Evolutionary conservation across 92 coral and sea anemone genomes (phyloP), one percentile per base, ranked within the genome.

Genomic region (Diadumene lineata): DNA sequence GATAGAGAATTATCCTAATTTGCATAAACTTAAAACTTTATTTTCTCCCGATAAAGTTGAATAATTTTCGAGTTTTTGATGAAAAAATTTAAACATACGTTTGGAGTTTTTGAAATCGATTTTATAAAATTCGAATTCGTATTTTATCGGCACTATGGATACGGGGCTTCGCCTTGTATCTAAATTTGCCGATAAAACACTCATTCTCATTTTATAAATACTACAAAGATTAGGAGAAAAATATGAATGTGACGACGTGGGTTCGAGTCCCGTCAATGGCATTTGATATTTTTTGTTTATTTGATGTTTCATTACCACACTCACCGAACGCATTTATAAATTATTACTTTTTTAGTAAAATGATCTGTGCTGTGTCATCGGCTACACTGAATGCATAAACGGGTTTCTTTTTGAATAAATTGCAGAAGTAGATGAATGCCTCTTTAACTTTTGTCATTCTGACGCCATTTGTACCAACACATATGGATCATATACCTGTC

Each of bases 391-490:
- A 15, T 3, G 58, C 18, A 21, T 53, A 9, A 3, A 21, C 6
- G 10, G 21, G 10, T 13, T 53, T 53, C n/a, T 53, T 9, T 53
- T 15, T 13, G 4, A 53, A 53, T 9, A 53, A 9, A 53, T 53
- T 53, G 21, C 3, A 53, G 58, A 53, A 9, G 19, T 53, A 16
- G 19, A 53, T 53, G 58, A 53, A 53, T 53, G 58, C 19, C 19
- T 21, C 58, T 2, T 4, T 53, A 23, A 16, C 19, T 53, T 21
- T 53, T 53, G 58, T 53, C 58, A 53, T 53, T 2, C 58, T 53
- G 58, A 70, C 33, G 71, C 75, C 22, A 1, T 15, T 1, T 70
- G 75, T 33, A 70, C 33, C 10, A 70, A 70, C 23, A 70, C 1
- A 1, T 1, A 23, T 73, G 60, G 34, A 50, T 70, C 75, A 16